Base-by-base conservation (phyloP, 1,140 invertebrate genomes). In the Zaprionus tsacasi region DNA sequence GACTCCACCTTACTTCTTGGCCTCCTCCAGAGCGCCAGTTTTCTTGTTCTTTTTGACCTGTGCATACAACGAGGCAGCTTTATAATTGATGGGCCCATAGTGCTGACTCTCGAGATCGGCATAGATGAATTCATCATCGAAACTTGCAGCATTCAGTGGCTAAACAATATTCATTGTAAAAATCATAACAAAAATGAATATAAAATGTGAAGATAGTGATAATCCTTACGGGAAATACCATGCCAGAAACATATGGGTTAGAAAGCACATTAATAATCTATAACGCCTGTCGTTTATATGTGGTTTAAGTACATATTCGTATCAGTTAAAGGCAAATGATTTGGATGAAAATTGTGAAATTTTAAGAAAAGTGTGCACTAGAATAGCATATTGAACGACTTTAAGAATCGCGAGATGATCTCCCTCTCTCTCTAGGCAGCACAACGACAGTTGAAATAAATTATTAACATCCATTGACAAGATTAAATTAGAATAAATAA, bases 41-140 rank as follows among this genome's bases (percentile, higher is more conserved):
- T 94, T 94, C 82, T 95, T 95, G 6, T 94, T 93, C 86, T 95
- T 94, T 82, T 95, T 95, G 92, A 95, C 95, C 68, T 94, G 93
- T 12, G 95, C 94, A 91, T 95, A 95, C 79, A 97, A 95, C 30
- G 96, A 97, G 48, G 96, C 97, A 70, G 95, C 95, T 92, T 98
- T 98, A 94, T 98, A 98, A 93, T 97, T 97, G 89, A 98, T 97
- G 36, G 97, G 97, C 69, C 97, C 97, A 93, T 91, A 91, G 60
- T 91, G 91, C 76, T 96, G 95, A 93, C 97, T 96, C 92, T 98
- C 97, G 74, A 97, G 96, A 93, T 98, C 97, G 45, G 97, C 97
- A 93, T 98, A 98, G 90, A 97, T 96, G 91, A 98, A 94, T 93
- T 96, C 96, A 92, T 96, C 97, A 91, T 95, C 95, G 85, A 95